Evolutionary conservation across 2,797 vertebrate genomes (phyloP).

Genomic region (Cygnus olor): DNA sequence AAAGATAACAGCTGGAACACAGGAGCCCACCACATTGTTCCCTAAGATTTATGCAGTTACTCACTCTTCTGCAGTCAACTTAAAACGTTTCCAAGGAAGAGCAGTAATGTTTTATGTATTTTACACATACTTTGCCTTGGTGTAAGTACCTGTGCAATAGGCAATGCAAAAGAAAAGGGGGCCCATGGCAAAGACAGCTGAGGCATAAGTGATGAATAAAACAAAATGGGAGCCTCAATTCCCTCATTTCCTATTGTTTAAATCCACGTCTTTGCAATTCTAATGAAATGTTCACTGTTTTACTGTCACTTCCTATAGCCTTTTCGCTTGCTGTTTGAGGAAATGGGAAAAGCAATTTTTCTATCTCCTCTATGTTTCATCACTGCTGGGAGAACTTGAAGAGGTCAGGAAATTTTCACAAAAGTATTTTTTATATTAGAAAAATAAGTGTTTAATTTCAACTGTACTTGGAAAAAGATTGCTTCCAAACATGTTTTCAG

Average conservation of each 20-base stretch:
- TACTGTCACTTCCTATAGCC: background rate
- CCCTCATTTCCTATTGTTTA: background rate
- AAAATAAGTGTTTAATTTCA: background rate
- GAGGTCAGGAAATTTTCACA: background rate
- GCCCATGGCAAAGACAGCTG: background rate
- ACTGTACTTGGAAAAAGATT: background rate
- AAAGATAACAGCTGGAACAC: background rate
- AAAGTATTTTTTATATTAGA: background rate
- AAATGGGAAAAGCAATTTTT: background rate
- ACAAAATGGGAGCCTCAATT: background rate
- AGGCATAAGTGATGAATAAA: background rate
- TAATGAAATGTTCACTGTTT: background rate
- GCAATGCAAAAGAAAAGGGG: background rate
- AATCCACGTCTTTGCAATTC: background rate
- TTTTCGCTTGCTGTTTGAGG: background rate
- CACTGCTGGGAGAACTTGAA: background rate
- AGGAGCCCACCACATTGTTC: accelerated
- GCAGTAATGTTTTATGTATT: too few relatives aligned
- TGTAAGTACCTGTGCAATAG: background rate
- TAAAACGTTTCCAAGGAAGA: accelerated
- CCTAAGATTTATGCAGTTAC: background rate
- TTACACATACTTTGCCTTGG: background rate
- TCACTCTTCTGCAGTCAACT: background rate
- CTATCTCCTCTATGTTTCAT: background rate
- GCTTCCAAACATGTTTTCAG: background rate